These are phyloP conservation scores for Clistopyga incitator DNA, from an alignment of 2,888 invertebrate genomes.

Conservation along the genomic window DNA sequence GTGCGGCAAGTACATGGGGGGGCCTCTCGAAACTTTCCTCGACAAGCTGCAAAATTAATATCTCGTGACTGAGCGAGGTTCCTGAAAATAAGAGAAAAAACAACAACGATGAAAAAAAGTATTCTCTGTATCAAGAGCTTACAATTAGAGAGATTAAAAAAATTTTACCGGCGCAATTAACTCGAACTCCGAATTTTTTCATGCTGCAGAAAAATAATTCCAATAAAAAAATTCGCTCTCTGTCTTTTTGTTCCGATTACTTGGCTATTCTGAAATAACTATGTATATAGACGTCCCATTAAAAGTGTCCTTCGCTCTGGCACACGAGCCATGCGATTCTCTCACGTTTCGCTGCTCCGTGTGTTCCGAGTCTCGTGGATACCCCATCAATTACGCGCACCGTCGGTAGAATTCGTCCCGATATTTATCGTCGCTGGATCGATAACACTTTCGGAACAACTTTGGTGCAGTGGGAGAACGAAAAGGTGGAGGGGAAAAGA, in stretches of 20 bases:
- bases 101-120: not conserved
- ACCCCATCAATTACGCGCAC: conserved; percentile 37
- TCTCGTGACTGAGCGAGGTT: not conserved
- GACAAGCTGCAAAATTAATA: conserved; percentile 39
- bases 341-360: conserved; percentile 27
- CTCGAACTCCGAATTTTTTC: not conserved
- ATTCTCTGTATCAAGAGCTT: not conserved
- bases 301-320: conserved; percentile 21
- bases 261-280: not conserved
- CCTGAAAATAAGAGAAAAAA: not conserved
- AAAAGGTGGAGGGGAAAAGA: not conserved
- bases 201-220: not conserved
- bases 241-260: conserved; percentile 22
- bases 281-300: conserved; percentile 17
- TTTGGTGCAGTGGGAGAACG: not conserved
- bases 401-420: conserved; percentile 29
- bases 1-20: conserved; percentile 4
- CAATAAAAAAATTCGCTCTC: not conserved
- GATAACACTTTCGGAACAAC: conserved; percentile 44
- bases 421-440: conserved; percentile 48
- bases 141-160: not conserved
- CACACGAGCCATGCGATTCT: not conserved
- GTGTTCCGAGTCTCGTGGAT: conserved; percentile 11
- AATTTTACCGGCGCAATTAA: not conserved
- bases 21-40: conserved; percentile 29